phyloP scores from a whole-genome alignment of 2,888 invertebrate genomes.

The Mellilla xanthometata region DNA sequence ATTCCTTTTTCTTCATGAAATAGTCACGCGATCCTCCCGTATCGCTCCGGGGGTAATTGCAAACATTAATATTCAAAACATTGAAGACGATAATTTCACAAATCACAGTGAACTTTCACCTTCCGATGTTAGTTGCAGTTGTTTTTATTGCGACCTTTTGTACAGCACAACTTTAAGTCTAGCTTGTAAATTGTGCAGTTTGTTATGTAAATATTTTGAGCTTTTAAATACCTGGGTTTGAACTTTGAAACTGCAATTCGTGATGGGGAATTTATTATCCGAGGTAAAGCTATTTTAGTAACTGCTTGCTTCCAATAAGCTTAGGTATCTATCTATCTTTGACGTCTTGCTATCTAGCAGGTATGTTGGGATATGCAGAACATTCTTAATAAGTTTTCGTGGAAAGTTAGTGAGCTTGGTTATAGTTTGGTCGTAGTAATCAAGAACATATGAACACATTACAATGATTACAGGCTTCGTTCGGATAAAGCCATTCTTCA shows the following conservation, averaged over 20 bases:
- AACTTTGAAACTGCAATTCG: slow-evolving; percentile 7
- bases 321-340: not conserved
- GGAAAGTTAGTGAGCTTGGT: not conserved
- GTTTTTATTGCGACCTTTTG: slow-evolving; percentile 57
- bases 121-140: slow-evolving; percentile 45
- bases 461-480: slow-evolving; percentile 15
- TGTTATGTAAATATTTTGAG: slow-evolving; percentile 23
- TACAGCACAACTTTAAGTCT: slow-evolving; percentile 31
- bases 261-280: slow-evolving; percentile 9
- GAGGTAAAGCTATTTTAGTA: not conserved
- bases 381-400: not conserved
- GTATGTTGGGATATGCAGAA: not conserved
- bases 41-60: slow-evolving; percentile 72
- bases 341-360: not conserved
- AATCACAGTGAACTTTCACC: slow-evolving; percentile 70
- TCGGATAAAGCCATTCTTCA: slow-evolving; percentile 31
- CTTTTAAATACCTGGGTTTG: slow-evolving; percentile 12
- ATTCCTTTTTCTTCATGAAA: slow-evolving; percentile 53
- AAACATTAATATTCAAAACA: slow-evolving; percentile 64
- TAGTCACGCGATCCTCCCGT: slow-evolving; percentile 62
- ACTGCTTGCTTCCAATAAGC: not conserved
- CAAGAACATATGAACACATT: slow-evolving; percentile 10
- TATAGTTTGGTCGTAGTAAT: slow-evolving; percentile 7
- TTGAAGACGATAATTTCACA: slow-evolving; percentile 61
- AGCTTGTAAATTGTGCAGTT: slow-evolving; percentile 32